Evolutionary conservation across 2,888 invertebrate species (phyloP).

Genomic region (Melieria omissa): DNA sequence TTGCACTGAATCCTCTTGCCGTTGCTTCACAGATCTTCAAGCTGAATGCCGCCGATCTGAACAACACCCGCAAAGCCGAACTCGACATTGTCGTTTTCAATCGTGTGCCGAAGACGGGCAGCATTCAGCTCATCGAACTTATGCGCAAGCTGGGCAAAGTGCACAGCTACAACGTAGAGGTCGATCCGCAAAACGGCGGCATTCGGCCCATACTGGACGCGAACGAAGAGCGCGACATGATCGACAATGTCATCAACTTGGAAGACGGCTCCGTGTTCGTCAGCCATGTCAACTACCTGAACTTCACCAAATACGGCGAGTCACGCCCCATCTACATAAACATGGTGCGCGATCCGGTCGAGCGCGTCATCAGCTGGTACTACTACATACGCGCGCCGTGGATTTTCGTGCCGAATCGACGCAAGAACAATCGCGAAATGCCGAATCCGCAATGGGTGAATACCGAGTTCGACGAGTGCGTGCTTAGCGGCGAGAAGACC

Average conservation of each 20-base stretch:
- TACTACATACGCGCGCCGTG: slow-evolving; percentile 90
- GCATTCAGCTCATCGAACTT: slow-evolving; percentile 57
- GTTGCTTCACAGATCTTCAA: slow-evolving; percentile 67
- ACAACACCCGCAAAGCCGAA: slow-evolving; percentile 81
- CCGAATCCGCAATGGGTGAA: slow-evolving; percentile 88
- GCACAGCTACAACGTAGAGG: slow-evolving; percentile 55
- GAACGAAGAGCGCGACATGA: slow-evolving; percentile 50
- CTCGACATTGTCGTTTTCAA: slow-evolving; percentile 76
- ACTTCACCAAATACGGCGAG: slow-evolving; percentile 70
- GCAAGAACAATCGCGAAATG: slow-evolving; percentile 69
- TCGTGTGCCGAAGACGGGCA: slow-evolving; percentile 64
- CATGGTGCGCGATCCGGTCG: slow-evolving; percentile 89
- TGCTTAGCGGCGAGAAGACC: slow-evolving; percentile 80
- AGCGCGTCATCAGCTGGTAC: slow-evolving; percentile 91
- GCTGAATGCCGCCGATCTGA: slow-evolving; percentile 76
- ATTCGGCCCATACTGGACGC: slow-evolving; percentile 49
- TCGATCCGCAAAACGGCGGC: slow-evolving; percentile 58
- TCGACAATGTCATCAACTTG: slow-evolving; percentile 56
- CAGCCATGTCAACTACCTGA: slow-evolving; percentile 61
- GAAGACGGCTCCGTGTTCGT: slow-evolving; percentile 56
- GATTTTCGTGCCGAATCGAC: slow-evolving; percentile 88
- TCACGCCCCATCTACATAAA: slow-evolving; percentile 89
- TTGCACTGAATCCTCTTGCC: too few species aligned
- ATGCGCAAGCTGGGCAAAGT: slow-evolving; percentile 56
- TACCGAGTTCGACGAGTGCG: slow-evolving; percentile 89